A percentile compares a stretch with the other conserved stretches of the same genome.
phyloP scores from a whole-genome alignment of 2,113 vertebrate species.

The Himantopus leucocephalus region DNA sequence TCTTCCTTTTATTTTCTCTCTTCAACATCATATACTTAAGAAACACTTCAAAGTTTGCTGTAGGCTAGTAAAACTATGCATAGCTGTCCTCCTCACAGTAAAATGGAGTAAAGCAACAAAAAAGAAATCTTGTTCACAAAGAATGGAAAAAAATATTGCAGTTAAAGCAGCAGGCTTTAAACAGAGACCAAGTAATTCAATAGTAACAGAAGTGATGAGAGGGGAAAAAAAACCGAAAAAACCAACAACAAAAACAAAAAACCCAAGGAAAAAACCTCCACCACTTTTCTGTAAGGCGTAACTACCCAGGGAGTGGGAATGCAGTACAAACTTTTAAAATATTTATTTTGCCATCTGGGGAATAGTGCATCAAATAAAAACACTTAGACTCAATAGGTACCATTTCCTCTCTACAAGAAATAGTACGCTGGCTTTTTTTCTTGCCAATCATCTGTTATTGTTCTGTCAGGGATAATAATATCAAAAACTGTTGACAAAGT shows the following conservation, averaged over 20 bases:
- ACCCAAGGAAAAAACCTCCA: background rate
- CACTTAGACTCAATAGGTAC: background rate
- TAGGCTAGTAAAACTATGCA: background rate
- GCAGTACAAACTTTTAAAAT: conserved; percentile 39
- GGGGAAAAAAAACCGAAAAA: background rate
- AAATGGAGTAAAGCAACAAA: background rate
- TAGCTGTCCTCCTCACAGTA: background rate
- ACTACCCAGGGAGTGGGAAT: background rate
- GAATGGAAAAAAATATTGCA: background rate
- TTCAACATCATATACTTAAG: background rate
- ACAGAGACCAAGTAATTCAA: background rate
- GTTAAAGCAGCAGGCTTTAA: conserved; percentile 23
- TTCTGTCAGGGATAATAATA: conserved; percentile 46
- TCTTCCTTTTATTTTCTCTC: conserved; percentile 10
- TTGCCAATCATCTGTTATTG: conserved; percentile 43
- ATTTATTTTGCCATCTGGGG: conserved; percentile 34
- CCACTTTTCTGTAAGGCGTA: background rate
- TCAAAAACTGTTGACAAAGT: conserved; percentile 28
- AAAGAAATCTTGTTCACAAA: conserved; percentile 9
- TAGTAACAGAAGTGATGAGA: background rate
- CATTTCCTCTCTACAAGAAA: conserved; percentile 12
- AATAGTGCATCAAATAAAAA: conserved; percentile 43
- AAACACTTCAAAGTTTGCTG: conserved; percentile 12
- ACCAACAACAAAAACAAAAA: background rate
- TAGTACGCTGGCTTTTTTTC: background rate